Conservation (phyloP, 2,113 vertebrate genomes). For the Syngnathoides biaculeatus region DNA sequence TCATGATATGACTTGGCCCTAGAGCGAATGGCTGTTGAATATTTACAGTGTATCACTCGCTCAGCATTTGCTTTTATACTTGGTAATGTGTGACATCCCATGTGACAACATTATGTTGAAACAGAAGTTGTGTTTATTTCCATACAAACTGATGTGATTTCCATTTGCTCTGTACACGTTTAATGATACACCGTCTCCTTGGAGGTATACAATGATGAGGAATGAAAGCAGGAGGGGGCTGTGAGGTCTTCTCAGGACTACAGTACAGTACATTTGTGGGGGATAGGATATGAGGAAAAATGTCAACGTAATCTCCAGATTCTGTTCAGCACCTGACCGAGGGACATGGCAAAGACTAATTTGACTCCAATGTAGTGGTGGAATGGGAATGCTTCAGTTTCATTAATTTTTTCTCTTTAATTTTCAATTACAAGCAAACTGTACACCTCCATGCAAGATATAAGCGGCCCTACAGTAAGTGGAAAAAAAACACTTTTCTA, state of each 20-base stretch:
- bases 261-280: constrained; percentile 84
- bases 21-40: constrained; percentile 82
- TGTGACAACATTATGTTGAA: constrained; percentile 56
- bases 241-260: constrained; percentile 84
- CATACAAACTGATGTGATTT: constrained; percentile 72
- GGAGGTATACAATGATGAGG: constrained; percentile 82
- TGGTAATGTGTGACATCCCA: constrained; percentile 36
- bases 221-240: constrained; percentile 72
- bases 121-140: constrained; percentile 61
- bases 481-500: constrained; percentile 60
- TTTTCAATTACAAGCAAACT: constrained; percentile 98
- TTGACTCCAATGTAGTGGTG: constrained; percentile 79
- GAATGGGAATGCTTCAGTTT: constrained; percentile 96
- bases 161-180: constrained; percentile 78
- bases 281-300: constrained; percentile 81
- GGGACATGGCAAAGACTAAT: constrained; percentile 75
- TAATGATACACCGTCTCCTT: constrained; percentile 81
- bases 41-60: constrained; percentile 65
- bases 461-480: constrained; percentile 91
- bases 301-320: constrained; percentile 58
- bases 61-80: constrained; percentile 53
- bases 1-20: constrained; percentile 76
- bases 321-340: constrained; percentile 83
- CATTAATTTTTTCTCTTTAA: constrained; percentile 87
- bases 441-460: constrained; percentile 99